Percentiles rank a stretch among this genome's conserved stretches.
Conservation (phyloP, 2,888 invertebrate genomes). For the Protophormia terraenovae region DNA sequence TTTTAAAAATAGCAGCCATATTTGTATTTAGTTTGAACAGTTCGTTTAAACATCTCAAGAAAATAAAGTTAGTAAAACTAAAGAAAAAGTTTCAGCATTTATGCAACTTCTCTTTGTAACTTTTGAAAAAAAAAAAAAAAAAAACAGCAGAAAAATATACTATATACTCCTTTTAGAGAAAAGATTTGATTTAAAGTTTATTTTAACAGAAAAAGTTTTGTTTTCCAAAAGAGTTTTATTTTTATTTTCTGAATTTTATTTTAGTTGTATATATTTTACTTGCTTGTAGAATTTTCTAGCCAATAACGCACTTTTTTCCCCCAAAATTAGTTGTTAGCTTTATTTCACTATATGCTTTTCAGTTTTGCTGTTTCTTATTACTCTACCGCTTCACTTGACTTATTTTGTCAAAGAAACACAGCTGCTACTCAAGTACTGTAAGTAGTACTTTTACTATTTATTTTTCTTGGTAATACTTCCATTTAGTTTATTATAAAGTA, state of each 20-base stretch:
- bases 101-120: conserved; percentile 11
- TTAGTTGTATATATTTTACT: neutral
- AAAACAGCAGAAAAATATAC: too few species aligned
- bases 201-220: neutral
- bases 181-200: conserved; percentile 33
- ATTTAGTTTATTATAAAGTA: neutral
- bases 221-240: conserved; percentile 1
- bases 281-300: neutral
- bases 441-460: neutral
- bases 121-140: neutral
- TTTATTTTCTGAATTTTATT: too few species aligned
- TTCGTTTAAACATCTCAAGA: neutral
- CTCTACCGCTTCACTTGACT: conserved; percentile 1
- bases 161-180: conserved; percentile 15
- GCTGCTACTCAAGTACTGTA: conserved; percentile 22
- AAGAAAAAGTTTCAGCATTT: conserved; percentile 1
- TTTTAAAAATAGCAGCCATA: neutral
- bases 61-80: conserved; percentile 10
- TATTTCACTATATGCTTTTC: neutral
- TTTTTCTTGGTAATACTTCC: conserved; percentile 11
- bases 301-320: conserved; percentile 19
- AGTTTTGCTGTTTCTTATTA: too few species aligned
- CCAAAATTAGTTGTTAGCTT: neutral
- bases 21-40: neutral
- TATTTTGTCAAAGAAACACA: conserved; percentile 31